A percentile compares a stretch with the other conserved stretches of the same genome.
These are phyloP conservation scores for Tanypteryx hageni DNA, from an alignment of 2,888 invertebrate genomes.

Conservation along the genomic window DNA sequence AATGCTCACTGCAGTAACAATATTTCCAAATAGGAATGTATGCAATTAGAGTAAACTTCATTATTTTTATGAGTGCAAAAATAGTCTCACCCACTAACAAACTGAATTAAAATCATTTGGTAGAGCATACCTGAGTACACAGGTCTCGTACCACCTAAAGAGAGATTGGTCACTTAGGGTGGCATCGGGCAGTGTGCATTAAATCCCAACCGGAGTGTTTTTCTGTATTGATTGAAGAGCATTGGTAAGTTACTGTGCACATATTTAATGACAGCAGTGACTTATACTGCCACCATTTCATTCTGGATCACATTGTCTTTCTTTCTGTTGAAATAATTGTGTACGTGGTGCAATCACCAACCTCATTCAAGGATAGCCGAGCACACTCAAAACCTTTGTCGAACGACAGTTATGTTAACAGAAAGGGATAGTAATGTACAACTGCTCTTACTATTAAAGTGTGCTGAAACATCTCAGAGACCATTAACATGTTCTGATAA, in stretches of 20 bases:
- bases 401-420: conserved; percentile 28
- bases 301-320: conserved; percentile 30
- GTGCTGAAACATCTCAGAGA: conserved; percentile 58
- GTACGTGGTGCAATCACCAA: conserved; percentile 55
- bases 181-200: conserved; percentile 59
- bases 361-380: conserved; percentile 28
- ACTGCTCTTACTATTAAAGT: conserved; percentile 46
- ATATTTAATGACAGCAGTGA: conserved; percentile 22
- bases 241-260: conserved; percentile 59
- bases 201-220: conserved; percentile 57
- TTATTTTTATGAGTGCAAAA: conserved; percentile 39
- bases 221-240: conserved; percentile 51
- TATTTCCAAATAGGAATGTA: conserved; percentile 33
- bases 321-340: not conserved
- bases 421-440: conserved; percentile 32
- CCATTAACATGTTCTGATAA: conserved; percentile 30
- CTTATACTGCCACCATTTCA: conserved; percentile 44
- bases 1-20: conserved; percentile 5
- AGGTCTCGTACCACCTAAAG: conserved; percentile 57
- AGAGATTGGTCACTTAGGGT: conserved; percentile 48
- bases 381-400: conserved; percentile 39
- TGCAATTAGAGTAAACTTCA: conserved; percentile 32
- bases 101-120: conserved; percentile 57
- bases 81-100: conserved; percentile 40
- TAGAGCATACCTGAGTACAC: conserved; percentile 62